A percentile compares a stretch with the other conserved stretches of the same genome.
Evolutionary conservation across 2,113 vertebrate species (phyloP).

Genomic region (Archilochus colubris): DNA sequence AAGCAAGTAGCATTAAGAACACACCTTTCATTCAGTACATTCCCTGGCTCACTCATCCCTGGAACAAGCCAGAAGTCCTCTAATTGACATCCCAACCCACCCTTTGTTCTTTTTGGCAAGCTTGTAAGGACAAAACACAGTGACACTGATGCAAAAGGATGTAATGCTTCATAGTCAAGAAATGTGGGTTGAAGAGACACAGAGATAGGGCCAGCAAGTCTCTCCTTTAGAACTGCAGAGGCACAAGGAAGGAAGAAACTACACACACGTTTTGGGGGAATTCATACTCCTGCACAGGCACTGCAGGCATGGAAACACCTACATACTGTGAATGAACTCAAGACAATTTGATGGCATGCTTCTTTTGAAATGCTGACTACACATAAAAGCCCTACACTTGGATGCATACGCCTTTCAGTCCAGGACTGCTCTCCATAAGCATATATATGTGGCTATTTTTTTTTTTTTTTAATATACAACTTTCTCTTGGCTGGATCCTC

Average conservation of each 20-base stretch:
- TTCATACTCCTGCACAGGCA: neutral
- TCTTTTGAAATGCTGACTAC: neutral
- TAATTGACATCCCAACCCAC: neutral
- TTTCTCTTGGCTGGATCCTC: neutral
- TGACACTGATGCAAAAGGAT: neutral
- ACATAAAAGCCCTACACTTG: neutral
- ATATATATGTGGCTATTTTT: neutral
- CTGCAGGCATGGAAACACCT: neutral
- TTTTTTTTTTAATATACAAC: neutral
- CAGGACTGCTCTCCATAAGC: neutral
- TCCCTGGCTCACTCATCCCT: neutral
- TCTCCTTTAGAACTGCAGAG: neutral
- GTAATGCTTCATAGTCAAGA: neutral
- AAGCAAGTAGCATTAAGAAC: neutral
- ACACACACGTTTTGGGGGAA: neutral
- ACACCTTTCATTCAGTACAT: conserved; percentile 35
- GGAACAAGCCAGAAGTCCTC: neutral
- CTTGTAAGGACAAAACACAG: neutral
- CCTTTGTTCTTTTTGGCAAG: neutral
- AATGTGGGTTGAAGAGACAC: neutral
- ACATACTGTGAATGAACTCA: neutral
- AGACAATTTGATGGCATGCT: neutral
- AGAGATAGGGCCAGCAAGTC: neutral
- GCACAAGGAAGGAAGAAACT: neutral
- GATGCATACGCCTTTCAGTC: neutral